phyloP scores from a whole-genome alignment of 2,113 vertebrate genomes.

The Erythrocercus mccallii region DNA sequence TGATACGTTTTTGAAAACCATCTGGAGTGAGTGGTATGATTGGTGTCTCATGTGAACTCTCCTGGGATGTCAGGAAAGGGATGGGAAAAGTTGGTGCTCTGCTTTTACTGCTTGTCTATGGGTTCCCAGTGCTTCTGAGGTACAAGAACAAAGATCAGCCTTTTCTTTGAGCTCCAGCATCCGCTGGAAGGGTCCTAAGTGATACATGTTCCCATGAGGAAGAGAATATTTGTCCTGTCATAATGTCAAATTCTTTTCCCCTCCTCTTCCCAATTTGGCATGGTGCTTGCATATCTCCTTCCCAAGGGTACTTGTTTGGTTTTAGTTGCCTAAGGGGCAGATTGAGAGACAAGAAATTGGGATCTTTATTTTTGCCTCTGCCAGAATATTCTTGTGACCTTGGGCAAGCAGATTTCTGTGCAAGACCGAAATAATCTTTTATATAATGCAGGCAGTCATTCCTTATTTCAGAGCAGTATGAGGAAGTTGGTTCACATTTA shows the following conservation, averaged over 20 bases:
- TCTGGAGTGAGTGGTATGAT: neutral
- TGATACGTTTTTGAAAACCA: neutral
- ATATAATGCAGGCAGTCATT: neutral
- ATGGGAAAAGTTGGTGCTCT: neutral
- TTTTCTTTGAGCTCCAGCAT: constrained; percentile 9
- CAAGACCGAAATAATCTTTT: constrained; percentile 18
- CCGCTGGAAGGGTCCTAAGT: neutral
- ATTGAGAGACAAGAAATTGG: neutral
- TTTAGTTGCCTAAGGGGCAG: constrained; percentile 22
- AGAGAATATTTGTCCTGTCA: constrained; percentile 43
- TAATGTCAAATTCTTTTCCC: constrained; percentile 31
- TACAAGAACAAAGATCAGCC: constrained; percentile 27
- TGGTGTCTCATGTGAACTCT: neutral
- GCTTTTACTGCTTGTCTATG: neutral
- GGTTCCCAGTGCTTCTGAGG: neutral
- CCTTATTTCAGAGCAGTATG: neutral
- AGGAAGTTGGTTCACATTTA: neutral
- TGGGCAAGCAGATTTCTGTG: neutral
- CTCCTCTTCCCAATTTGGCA: neutral
- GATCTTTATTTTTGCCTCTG: neutral
- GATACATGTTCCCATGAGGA: constrained; percentile 17
- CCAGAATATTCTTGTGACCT: constrained; percentile 12
- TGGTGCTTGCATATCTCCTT: neutral
- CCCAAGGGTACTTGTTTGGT: constrained; percentile 2
- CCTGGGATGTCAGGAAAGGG: neutral